phyloP scores from a whole-genome alignment of 2,888 invertebrate genomes.

The Phragmatobia fuliginosa region DNA sequence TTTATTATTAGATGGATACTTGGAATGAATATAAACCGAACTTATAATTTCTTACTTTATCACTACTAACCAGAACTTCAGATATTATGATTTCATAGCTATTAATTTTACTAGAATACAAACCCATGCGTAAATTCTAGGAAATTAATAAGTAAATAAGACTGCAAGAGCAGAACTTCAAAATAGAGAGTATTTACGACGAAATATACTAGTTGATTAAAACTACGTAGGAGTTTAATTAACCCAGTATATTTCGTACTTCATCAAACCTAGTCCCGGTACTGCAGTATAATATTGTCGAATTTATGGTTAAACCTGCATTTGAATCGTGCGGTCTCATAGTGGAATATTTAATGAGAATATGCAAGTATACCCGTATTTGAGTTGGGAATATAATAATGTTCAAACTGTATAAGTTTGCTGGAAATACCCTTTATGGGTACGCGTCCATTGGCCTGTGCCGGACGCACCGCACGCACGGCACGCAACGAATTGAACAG shows the following conservation, averaged over 20 bases:
- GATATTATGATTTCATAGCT: too few relatives aligned
- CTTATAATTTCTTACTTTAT: too few relatives aligned
- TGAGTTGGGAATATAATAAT: constrained; percentile 2
- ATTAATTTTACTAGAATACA: background rate
- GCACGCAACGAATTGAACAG: too few relatives aligned
- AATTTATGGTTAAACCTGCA: constrained; percentile 30
- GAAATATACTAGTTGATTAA: too few relatives aligned
- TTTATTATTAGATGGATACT: too few relatives aligned
- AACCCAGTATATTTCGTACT: constrained; percentile 27
- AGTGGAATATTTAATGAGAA: constrained; percentile 26
- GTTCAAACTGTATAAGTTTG: constrained; percentile 10
- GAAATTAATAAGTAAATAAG: background rate
- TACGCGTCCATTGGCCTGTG: too few relatives aligned
- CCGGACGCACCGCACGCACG: too few relatives aligned
- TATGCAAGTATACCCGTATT: constrained; percentile 11
- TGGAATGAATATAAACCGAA: too few relatives aligned
- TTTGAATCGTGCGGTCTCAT: constrained; percentile 29
- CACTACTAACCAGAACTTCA: too few relatives aligned
- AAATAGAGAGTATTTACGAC: constrained; percentile 5
- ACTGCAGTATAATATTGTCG: constrained; percentile 21
- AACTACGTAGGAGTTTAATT: constrained; percentile 22
- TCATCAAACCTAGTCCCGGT: constrained; percentile 17
- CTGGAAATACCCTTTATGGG: background rate
- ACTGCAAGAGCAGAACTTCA: background rate
- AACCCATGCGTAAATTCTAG: background rate